Evolutionary conservation across 2,797 vertebrate species (phyloP).

Genomic region (Margarornis squamiger): DNA sequence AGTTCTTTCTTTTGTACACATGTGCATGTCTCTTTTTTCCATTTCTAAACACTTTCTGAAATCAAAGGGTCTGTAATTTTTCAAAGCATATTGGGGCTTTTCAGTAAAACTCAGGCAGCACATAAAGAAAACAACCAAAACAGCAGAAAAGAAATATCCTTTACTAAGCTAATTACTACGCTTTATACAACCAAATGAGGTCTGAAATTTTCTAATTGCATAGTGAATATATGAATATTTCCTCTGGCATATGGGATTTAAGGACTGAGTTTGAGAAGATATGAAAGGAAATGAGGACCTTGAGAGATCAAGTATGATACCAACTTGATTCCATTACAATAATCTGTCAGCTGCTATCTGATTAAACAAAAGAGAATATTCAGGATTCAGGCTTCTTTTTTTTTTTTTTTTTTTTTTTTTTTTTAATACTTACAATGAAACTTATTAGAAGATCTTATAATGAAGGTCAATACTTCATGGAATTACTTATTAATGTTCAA

Average conservation of each 20-base stretch:
- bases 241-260: conserved; percentile 19
- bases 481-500: background rate
- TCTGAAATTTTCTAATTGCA: conserved; percentile 59
- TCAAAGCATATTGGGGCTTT: background rate
- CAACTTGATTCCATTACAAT: conserved; percentile 12
- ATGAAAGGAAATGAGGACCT: conserved; percentile 54
- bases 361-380: conserved; percentile 11
- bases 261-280: conserved; percentile 17
- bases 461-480: background rate
- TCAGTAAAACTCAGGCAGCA: background rate
- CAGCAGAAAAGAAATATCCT: background rate
- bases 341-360: conserved; percentile 16
- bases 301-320: background rate
- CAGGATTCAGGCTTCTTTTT: background rate
- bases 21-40: background rate
- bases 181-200: background rate
- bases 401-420: background rate
- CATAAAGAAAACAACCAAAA: background rate
- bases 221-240: conserved; percentile 61
- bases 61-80: background rate
- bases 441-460: background rate
- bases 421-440: background rate
- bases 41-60: background rate
- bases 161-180: background rate
- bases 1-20: background rate